Base-by-base conservation (phyloP, 2,888 invertebrate species). In the Sarcophaga rosellei region DNA sequence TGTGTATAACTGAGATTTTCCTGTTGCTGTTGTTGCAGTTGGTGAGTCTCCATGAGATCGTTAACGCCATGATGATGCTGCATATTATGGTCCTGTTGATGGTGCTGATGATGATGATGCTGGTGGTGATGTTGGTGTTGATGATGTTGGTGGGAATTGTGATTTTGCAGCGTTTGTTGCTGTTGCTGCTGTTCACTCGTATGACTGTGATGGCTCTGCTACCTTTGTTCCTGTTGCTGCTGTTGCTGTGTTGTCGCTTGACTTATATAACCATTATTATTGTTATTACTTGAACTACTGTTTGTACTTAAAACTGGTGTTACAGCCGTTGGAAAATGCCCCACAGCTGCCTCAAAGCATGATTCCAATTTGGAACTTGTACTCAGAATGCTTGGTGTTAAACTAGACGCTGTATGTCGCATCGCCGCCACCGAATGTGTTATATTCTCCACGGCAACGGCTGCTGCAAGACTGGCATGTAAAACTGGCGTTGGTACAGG, bases 181-280 rank as follows among this genome's bases (percentile, higher is more conserved):
- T 84, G 85, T 47, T 86, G 85, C 23, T 81, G 72, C 62, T 80
- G 62, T 72, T 84, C 84, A 53, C 35, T 35, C 10, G 35, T 10
- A 35, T 35, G 35, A 35, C 35, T 10, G 8, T 35, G 35, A 2
- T 86, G 79, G 47, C 75, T 80, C 25, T 81, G 84, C 47, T 76
- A 74, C n/a, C 85, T 73, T 93, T 93, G 89, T 91, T 90, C 89
- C 5, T 47, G 68, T 17, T 53, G n/a, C n/a, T n/a, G n/a, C n/a
- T n/a, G n/a, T n/a, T n/a, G 59, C 20, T 45, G 2, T 21, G 70
- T 47, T 89, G 89, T 61, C 85, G 72, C 70, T 88, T 85, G 88
- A 53, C 94, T 91, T 3, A 93, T 92, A n/a, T 93, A 94, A 44
- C 94, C 92, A 44, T 93, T 93, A 89, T 94, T 94, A 2, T 93